Evolutionary conservation across 2,113 vertebrate genomes (phyloP), one percentile per base, ranked within the genome.

Genomic region (Cygnus buccinator): DNA sequence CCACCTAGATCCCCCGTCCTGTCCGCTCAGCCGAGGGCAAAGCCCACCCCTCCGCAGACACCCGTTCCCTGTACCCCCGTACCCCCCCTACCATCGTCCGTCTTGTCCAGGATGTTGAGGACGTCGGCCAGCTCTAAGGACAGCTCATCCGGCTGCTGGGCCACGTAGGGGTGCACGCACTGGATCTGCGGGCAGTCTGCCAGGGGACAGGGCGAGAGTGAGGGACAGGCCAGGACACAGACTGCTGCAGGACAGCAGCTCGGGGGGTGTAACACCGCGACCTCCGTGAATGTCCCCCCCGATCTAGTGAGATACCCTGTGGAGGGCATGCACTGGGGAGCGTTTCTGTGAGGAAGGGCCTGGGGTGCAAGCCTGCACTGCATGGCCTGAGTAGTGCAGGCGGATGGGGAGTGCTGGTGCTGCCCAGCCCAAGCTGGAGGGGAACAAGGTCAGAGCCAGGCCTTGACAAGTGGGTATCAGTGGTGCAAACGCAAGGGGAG

Each of bases 171-270:
- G 97, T 99, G 99, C 83, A 99, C 98, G 9, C 99, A 99, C 97
- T 99, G 99, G 79, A 99, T 99, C 98, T 99, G 99, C 0, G 99
- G 99, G 91, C 99, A 99, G 96, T 99, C 99, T 98, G 97, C 13
- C 52, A 15, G 75, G 54, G 13, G 65, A 94, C 25, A 48, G 52
- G 37, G 29, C 0, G 2, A 73, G 37, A 58, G 67, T 75, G 52
- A 93, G 55, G 18, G 37, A 13, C 4, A n/a, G 43, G 6, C 28
- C 25, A 41, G 54, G 35, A 59, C 0, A 3, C 14, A 91, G 19
- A 9, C n/a, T 0, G 7, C 6, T 4, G 31, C n/a, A 62, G 29
- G 43, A 26, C 25, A 62, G 76, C 28, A 37, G 35, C 41, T 52
- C 3, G 0, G 50, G 39, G 37, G 12, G 17, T 39, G 37, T 14